These are phyloP conservation scores for Drosophila pandora DNA, from an alignment of 1,140 invertebrate species.

Conservation along the genomic window DNA sequence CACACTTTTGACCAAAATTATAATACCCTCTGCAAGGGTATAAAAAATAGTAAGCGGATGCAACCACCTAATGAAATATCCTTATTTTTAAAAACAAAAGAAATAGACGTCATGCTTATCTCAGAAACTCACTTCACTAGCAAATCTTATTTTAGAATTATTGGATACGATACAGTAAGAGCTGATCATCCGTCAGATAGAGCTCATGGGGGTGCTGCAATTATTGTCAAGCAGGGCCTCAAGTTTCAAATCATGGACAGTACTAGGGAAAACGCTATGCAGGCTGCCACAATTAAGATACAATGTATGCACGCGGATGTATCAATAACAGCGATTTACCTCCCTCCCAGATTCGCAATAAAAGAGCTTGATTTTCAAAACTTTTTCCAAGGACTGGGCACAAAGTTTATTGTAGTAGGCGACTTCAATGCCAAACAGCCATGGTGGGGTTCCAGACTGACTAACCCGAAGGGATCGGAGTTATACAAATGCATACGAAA, in stretches of 20 bases:
- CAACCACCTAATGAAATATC: constrained; percentile 45
- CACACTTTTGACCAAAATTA: too few species aligned
- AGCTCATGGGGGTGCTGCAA: constrained; percentile 34
- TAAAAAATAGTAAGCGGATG: too few species aligned
- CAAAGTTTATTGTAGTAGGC: too few species aligned
- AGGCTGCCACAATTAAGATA: neutral
- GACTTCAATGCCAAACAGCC: too few species aligned
- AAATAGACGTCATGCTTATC: constrained; percentile 30
- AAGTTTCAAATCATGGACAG: constrained; percentile 18
- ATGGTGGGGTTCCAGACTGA: neutral
- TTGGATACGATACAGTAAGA: constrained; percentile 9
- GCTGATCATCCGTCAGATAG: constrained; percentile 24
- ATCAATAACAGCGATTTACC: too few species aligned
- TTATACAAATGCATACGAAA: neutral
- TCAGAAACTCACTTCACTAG: constrained; percentile 78
- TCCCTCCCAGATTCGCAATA: too few species aligned
- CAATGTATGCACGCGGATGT: neutral
- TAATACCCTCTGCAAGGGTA: too few species aligned
- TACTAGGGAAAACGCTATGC: neutral
- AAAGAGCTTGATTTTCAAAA: too few species aligned
- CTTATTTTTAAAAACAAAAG: constrained; percentile 21
- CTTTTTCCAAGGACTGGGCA: too few species aligned
- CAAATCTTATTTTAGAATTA: constrained; percentile 52
- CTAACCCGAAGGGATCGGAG: too few species aligned
- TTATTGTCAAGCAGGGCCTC: constrained; percentile 20